phyloP scores from a whole-genome alignment of 2,113 vertebrate species.

The Xiphophorus couchianus region DNA sequence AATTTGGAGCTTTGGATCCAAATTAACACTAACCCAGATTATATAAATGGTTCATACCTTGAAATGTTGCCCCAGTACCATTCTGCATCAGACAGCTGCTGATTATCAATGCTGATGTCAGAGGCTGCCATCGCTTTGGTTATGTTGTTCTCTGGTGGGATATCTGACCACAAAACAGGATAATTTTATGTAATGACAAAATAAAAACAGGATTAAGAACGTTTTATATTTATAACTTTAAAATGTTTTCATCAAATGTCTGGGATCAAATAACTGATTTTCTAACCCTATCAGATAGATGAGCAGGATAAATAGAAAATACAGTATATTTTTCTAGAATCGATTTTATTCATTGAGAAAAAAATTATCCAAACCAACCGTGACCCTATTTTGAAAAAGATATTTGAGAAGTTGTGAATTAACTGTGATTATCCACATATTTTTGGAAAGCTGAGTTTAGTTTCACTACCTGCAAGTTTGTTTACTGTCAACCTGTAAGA shows the following conservation, averaged over 20 bases:
- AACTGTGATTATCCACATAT: too few relatives aligned
- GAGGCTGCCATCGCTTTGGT: slow-evolving; percentile 65
- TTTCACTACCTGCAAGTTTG: too few relatives aligned
- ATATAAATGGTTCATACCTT: slow-evolving; percentile 75
- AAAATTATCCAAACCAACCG: too few relatives aligned
- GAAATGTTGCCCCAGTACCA: slow-evolving; percentile 96
- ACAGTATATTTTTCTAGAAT: too few relatives aligned
- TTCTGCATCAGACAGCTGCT: slow-evolving; percentile 82
- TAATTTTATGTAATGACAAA: not conserved
- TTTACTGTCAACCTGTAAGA: too few relatives aligned
- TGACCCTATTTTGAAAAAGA: too few relatives aligned
- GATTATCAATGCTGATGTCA: slow-evolving; percentile 68
- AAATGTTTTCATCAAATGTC: not conserved
- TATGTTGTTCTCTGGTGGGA: slow-evolving; percentile 38
- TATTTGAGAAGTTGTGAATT: too few relatives aligned
- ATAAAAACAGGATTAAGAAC: not conserved
- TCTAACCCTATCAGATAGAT: too few relatives aligned
- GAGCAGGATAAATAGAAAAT: too few relatives aligned
- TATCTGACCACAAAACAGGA: slow-evolving; percentile 24
- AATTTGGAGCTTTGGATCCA: not conserved
- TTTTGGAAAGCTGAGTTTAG: too few relatives aligned
- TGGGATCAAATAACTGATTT: too few relatives aligned
- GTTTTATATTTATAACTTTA: not conserved
- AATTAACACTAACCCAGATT: not conserved
- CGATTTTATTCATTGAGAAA: too few relatives aligned